Base-by-base conservation (phyloP, 2,113 vertebrate species). In the Ursus arctos region DNA sequence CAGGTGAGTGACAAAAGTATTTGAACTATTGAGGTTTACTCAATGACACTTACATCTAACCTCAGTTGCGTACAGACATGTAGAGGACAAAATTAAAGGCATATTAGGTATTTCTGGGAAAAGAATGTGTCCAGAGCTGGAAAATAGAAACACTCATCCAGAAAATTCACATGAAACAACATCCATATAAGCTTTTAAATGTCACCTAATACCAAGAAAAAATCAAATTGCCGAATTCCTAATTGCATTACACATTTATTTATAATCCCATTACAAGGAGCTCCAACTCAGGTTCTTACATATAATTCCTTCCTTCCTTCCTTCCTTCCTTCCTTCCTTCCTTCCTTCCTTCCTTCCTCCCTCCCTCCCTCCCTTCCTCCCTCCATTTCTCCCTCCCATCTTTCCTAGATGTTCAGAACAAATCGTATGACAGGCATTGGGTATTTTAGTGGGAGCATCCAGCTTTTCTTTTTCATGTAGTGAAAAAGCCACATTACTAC, bases 241-340 rank as follows among this genome's bases (percentile, higher is more conserved):
- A 86, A 92, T 92, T 77, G 59, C 3, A 1, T 36, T 83, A 26
- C 53, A 90, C 12, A 95, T 74, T 97, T 65, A 92, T 83, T 96
- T 51, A 31, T 10, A 83, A 47, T 40, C 55, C n/a, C 33, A 89
- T 74, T 95, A n/a, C 0, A 79, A 36, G 13, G 61, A 79, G 16
- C 21, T 87, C 51, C 26, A 63, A 7, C 33, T 67, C 12, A 74
- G 22, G 28, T 49, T 79, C 82, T 88, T 79, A 33, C 4, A 24
- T 49, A 18, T 69, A 59, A 87, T 85, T 86, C 18, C 16, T 21
- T 57, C 12, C 28, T 65, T 63, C 9, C 67, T 65, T 13, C 2
- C 11, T 13, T 33, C 6, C 11, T 9, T 49, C 7, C 13, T 33
- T 28, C 2, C 31, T 2, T 16, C 4, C 22, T 53, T 18, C 7